A percentile compares a stretch with the other conserved stretches of the same genome.
phyloP scores from a whole-genome alignment of 2,888 invertebrate genomes.

The Brenthis daphne region DNA sequence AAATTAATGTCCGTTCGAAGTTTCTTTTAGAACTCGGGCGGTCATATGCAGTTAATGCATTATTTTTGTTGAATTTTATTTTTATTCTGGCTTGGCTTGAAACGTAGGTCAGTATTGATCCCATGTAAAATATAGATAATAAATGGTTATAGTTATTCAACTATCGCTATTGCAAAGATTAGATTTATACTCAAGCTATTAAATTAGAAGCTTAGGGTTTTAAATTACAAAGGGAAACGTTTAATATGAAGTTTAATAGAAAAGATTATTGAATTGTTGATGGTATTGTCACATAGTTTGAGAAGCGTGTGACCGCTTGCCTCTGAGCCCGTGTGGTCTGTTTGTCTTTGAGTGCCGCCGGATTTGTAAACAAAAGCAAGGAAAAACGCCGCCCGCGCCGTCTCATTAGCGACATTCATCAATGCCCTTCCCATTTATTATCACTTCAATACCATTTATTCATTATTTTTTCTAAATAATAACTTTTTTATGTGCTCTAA shows the following conservation, averaged over 20 bases:
- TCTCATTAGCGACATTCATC: constrained; percentile 49
- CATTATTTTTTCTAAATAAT: constrained; percentile 1
- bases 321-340: constrained; percentile 45
- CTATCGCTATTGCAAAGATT: no score
- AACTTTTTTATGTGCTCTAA: background rate
- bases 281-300: constrained; percentile 41
- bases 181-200: no score
- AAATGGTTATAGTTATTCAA: no score
- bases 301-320: constrained; percentile 46
- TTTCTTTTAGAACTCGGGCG: constrained; percentile 25
- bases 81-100: background rate
- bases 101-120: background rate
- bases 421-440: constrained; percentile 42
- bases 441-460: constrained; percentile 28
- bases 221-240: background rate
- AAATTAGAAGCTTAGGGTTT: no score
- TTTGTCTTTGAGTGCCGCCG: constrained; percentile 49
- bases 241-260: constrained; percentile 25
- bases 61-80: constrained; percentile 14
- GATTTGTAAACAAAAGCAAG: constrained; percentile 64
- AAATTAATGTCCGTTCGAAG: constrained; percentile 38
- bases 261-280: constrained; percentile 27
- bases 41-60: constrained; percentile 24
- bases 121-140: no score
- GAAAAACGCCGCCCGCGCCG: constrained; percentile 41